These are phyloP conservation scores for Aythya baeri DNA, from an alignment of 2,113 vertebrate genomes.

Conservation along the genomic window DNA sequence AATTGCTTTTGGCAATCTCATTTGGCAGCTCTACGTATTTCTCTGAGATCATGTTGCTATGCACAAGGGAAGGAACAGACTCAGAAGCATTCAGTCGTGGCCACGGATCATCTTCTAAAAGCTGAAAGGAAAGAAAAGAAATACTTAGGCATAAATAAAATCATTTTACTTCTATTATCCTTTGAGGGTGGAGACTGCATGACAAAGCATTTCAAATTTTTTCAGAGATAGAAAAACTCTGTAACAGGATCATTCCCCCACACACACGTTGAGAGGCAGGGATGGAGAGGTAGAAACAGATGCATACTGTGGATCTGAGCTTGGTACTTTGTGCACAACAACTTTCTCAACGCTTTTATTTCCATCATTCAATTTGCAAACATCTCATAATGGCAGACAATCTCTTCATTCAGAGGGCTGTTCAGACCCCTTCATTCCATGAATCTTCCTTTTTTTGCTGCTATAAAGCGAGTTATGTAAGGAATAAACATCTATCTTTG, in stretches of 20 bases:
- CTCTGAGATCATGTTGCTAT: constrained; percentile 72
- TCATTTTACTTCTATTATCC: neutral
- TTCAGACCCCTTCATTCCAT: neutral
- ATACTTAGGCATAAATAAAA: neutral
- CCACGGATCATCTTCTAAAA: constrained; percentile 79
- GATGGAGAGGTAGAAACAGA: neutral
- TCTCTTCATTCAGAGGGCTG: neutral
- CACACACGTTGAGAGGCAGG: rapidly evolving
- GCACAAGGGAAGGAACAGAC: constrained; percentile 73
- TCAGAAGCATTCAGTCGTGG: constrained; percentile 74
- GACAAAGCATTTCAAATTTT: neutral
- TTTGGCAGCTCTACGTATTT: constrained; percentile 68
- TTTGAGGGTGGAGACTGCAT: neutral
- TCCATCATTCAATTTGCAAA: no score
- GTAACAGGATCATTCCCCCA: neutral
- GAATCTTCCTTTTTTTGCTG: neutral
- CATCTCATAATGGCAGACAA: neutral
- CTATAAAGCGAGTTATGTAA: rapidly evolving
- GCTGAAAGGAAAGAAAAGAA: constrained; percentile 55
- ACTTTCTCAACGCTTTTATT: neutral
- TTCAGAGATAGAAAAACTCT: neutral
- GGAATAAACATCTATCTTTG: neutral
- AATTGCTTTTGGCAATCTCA: constrained; percentile 69
- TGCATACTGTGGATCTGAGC: neutral
- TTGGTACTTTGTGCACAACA: neutral